Conservation (phyloP, 1,140 invertebrate genomes). For the Drosophila gunungcola region DNA sequence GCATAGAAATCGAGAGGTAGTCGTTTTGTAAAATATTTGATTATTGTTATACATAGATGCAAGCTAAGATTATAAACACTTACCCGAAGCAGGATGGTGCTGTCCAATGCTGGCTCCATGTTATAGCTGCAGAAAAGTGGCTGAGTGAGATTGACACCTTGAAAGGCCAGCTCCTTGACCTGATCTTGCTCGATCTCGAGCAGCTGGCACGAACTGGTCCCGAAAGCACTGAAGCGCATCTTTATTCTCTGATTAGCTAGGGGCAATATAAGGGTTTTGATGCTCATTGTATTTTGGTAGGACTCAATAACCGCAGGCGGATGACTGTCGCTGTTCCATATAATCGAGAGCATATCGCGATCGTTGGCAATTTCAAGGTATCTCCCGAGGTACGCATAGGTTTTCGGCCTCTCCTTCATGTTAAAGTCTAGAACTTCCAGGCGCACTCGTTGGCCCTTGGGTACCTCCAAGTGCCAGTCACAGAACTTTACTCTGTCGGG, state of each 20-base stretch:
- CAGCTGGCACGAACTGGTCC: constrained; percentile 77
- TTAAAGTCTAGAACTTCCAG: constrained; percentile 87
- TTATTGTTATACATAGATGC: too few relatives aligned
- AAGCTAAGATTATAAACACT: constrained; percentile 4
- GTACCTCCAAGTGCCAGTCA: constrained; percentile 89
- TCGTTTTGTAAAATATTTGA: too few relatives aligned
- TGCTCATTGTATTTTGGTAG: constrained; percentile 87
- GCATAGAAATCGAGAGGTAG: too few relatives aligned
- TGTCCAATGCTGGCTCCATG: constrained; percentile 28
- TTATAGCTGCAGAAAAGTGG: constrained; percentile 59
- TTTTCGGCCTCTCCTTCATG: constrained; percentile 22
- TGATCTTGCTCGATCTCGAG: constrained; percentile 6
- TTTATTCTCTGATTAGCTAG: constrained; percentile 87
- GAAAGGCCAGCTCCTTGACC: constrained; percentile 16
- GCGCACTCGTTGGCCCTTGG: constrained; percentile 87
- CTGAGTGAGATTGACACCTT: constrained; percentile 2
- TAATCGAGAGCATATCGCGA: constrained; percentile 71
- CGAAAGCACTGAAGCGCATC: constrained; percentile 82
- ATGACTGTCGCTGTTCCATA: constrained; percentile 52
- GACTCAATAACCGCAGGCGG: constrained; percentile 82
- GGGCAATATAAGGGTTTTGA: constrained; percentile 86
- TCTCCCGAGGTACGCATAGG: too few relatives aligned
- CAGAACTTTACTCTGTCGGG: constrained; percentile 85
- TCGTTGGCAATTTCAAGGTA: constrained; percentile 81
- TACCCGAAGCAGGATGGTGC: constrained; percentile 52